These are phyloP conservation scores for Aurelia coerulea DNA, from an alignment of 30 jellyfish, hydroid and myxozoan genomes.

Conservation along the genomic window DNA sequence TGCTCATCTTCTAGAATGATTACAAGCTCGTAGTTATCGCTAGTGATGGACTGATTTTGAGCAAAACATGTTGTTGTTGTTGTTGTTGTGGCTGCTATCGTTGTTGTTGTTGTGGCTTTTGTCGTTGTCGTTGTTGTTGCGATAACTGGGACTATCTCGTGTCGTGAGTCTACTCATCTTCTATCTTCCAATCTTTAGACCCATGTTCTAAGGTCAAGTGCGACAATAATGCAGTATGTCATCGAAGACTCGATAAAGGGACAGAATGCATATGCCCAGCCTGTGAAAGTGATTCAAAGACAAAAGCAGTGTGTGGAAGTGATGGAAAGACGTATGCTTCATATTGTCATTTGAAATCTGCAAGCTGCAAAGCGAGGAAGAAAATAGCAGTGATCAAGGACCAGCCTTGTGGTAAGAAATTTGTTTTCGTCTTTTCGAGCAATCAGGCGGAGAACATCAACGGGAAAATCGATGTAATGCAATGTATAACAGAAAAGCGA, in stretches of 20 bases:
- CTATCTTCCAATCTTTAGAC: slow-evolving; percentile 14
- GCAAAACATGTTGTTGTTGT: no score
- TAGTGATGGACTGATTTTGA: no score
- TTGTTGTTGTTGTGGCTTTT: no score
- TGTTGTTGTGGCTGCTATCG: no score
- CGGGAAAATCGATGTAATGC: no score
- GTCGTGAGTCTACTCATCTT: no score
- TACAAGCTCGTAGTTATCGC: no score
- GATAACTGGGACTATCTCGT: no score
- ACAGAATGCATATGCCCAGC: slow-evolving; percentile 64
- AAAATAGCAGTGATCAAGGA: slow-evolving; percentile 14
- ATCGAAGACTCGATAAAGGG: slow-evolving; percentile 15
- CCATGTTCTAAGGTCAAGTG: slow-evolving; percentile 53
- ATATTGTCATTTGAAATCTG: slow-evolving; percentile 52
- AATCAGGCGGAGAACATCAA: no score
- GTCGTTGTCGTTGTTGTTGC: no score
- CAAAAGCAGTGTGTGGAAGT: slow-evolving; percentile 78
- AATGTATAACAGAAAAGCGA: no score
- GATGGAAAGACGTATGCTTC: slow-evolving; percentile 78
- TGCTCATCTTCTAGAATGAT: no score
- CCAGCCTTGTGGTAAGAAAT: slow-evolving; percentile 72
- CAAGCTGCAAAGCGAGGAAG: slow-evolving; percentile 27
- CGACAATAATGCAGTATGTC: slow-evolving; percentile 29
- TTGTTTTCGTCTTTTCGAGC: not conserved
- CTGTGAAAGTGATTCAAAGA: slow-evolving; percentile 14